These are phyloP conservation scores for Neomonachus schauinslandi DNA, from an alignment of 2,113 vertebrate species.

Conservation along the genomic window DNA sequence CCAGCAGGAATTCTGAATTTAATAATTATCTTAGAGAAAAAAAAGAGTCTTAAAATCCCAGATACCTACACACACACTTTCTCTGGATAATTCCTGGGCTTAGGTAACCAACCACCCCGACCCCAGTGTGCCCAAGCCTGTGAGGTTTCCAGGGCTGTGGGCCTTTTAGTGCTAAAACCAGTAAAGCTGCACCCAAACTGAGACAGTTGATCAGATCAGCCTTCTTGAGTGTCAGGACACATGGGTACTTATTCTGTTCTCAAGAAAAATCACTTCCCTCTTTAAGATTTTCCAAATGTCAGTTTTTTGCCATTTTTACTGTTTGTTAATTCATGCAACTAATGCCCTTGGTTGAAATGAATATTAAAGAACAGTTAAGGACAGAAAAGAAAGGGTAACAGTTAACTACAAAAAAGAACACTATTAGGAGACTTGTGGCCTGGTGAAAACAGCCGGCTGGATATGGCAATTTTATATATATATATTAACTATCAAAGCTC, in stretches of 20 bases:
- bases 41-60: slow-evolving; percentile 27
- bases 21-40: slow-evolving; percentile 27
- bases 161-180: neutral
- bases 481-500: neutral
- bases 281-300: neutral
- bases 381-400: neutral
- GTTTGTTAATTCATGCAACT: neutral
- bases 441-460: neutral
- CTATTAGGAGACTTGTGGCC: neutral
- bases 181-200: neutral
- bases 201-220: neutral
- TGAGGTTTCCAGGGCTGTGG: neutral
- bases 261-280: neutral
- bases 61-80: neutral
- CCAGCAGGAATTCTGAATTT: slow-evolving; percentile 22
- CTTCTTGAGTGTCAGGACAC: neutral
- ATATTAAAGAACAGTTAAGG: neutral
- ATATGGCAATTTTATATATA: neutral
- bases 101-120: neutral
- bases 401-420: neutral
- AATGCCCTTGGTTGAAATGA: slow-evolving; percentile 29
- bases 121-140: neutral
- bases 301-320: slow-evolving; percentile 31
- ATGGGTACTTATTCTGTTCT: neutral
- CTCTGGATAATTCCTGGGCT: neutral